Conservation (phyloP, 2,888 invertebrate species). For the Thelaira solivaga region DNA sequence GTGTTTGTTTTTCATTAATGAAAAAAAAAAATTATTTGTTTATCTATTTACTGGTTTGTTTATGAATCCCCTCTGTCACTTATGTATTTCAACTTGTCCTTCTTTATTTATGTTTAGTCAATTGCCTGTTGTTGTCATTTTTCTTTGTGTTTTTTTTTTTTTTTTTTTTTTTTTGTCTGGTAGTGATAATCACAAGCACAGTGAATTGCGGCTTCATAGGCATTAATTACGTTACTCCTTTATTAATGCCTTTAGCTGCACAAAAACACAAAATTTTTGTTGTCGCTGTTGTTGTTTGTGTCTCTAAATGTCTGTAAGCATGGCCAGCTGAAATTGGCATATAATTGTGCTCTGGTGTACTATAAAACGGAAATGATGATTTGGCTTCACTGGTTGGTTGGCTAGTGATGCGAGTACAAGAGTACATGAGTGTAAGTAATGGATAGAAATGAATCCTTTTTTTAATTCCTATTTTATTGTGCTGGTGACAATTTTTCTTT, state of each 20-base stretch:
- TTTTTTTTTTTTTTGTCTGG: too few relatives aligned
- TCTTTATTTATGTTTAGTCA: background rate
- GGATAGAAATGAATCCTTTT: background rate
- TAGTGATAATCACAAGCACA: too few relatives aligned
- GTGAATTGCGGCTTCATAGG: too few relatives aligned
- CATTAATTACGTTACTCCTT: background rate
- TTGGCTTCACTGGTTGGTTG: conserved; percentile 34
- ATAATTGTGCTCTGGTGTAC: conserved; percentile 42
- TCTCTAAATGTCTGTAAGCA: background rate
- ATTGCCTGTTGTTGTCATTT: too few relatives aligned
- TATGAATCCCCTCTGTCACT: too few relatives aligned
- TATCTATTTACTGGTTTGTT: background rate
- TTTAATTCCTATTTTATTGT: conserved; percentile 5
- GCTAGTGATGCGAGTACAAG: background rate
- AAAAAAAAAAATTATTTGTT: background rate
- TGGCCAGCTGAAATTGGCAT: conserved; percentile 36
- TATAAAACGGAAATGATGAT: conserved; percentile 45
- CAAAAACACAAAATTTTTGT: background rate
- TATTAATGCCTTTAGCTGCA: background rate
- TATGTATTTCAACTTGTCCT: background rate
- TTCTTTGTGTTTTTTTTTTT: too few relatives aligned
- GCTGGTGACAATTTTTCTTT: background rate
- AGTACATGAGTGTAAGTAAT: background rate
- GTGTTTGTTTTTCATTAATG: background rate
- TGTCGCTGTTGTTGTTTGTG: background rate